phyloP scores from a whole-genome alignment of 2,797 vertebrate genomes.

The Macropodus opercularis region DNA sequence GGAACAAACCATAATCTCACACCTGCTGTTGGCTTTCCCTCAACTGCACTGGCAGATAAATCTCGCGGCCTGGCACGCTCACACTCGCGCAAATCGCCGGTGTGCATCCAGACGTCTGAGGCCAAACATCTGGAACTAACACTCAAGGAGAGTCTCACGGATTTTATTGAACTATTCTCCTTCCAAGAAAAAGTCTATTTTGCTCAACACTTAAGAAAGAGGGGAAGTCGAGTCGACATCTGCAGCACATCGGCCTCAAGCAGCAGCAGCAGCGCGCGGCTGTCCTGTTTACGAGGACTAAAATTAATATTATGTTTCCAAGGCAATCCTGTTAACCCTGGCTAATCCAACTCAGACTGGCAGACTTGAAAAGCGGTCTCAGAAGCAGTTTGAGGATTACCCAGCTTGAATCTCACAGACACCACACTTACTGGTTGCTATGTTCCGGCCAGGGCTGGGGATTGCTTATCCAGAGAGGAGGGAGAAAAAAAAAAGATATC shows the following conservation, averaged over 20 bases:
- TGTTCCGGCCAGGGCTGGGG: constrained; percentile 15
- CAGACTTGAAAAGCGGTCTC: constrained; percentile 63
- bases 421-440: constrained; percentile 30
- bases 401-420: constrained; percentile 41
- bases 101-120: constrained; percentile 59
- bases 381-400: constrained; percentile 73
- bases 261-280: constrained; percentile 53
- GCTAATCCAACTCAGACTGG: constrained; percentile 75
- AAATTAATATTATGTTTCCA: constrained; percentile 78
- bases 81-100: constrained; percentile 33
- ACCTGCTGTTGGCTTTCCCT: constrained; percentile 74
- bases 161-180: constrained; percentile 61
- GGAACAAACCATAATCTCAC: constrained; percentile 72
- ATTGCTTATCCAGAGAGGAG: constrained; percentile 11
- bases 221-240: constrained; percentile 37
- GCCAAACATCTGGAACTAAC: constrained; percentile 75
- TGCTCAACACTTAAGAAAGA: constrained; percentile 24
- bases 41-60: constrained; percentile 66
- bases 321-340: constrained; percentile 71
- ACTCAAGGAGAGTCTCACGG: constrained; percentile 46
- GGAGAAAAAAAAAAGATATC: constrained; percentile 33
- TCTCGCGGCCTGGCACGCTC: constrained; percentile 47
- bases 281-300: constrained; percentile 62
- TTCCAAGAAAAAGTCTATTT: constrained; percentile 48
- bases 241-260: constrained; percentile 46